Conservation (phyloP, 2,888 invertebrate species). For the Pseudococcus longispinus region DNA sequence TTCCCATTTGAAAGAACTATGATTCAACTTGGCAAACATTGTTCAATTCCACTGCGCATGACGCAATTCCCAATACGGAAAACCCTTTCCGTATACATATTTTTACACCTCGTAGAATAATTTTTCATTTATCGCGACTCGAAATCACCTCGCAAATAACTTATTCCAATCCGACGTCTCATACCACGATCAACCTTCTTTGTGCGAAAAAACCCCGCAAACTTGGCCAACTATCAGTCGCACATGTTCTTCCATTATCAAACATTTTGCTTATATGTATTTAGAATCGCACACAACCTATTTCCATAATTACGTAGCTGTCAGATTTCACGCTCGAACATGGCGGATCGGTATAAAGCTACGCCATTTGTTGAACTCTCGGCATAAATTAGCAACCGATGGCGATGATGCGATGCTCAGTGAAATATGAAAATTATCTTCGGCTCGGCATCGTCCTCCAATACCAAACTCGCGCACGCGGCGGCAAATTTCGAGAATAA, state of each 20-base stretch:
- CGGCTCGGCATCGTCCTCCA: background rate
- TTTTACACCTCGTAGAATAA: background rate
- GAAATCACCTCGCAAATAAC: background rate
- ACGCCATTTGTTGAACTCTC: constrained; percentile 34
- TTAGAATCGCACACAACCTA: background rate
- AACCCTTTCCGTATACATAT: background rate
- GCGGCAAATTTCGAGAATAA: background rate
- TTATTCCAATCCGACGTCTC: background rate
- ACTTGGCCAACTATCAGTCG: background rate
- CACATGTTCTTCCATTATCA: background rate
- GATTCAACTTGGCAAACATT: background rate
- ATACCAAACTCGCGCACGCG: background rate
- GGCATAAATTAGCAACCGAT: constrained; percentile 24
- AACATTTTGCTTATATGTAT: background rate
- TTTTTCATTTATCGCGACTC: background rate
- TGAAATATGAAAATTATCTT: constrained; percentile 37
- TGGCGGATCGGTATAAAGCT: background rate
- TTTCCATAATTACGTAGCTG: constrained; percentile 35
- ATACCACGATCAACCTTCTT: background rate
- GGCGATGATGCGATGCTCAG: background rate
- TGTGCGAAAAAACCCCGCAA: background rate
- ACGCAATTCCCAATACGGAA: background rate
- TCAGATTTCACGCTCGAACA: constrained; percentile 35
- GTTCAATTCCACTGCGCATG: too few species aligned
- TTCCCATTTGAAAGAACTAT: too few species aligned